Evolutionary conservation across 2,113 vertebrate species (phyloP).

Genomic region (Poeciliopsis turrubarensis): DNA sequence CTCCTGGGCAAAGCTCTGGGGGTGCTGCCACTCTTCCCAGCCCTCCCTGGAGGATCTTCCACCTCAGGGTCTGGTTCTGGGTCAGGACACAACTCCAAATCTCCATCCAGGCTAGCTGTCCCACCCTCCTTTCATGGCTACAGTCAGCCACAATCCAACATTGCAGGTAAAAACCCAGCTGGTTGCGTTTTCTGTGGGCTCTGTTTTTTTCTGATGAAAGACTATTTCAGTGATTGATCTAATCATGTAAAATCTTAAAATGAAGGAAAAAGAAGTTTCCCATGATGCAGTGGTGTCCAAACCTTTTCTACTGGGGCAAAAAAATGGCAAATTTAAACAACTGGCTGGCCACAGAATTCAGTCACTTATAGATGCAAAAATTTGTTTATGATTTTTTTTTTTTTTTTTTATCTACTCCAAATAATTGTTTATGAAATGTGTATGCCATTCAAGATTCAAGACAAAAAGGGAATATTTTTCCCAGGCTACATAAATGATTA

Average conservation of each 20-base stretch:
- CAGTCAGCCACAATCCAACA: conserved; percentile 2
- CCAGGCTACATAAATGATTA: too few relatives aligned
- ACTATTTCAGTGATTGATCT: too few relatives aligned
- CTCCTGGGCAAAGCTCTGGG: conserved; percentile 84
- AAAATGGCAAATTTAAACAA: too few relatives aligned
- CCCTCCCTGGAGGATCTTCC: conserved; percentile 47
- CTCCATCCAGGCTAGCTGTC: conserved; percentile 50
- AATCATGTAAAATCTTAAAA: too few relatives aligned
- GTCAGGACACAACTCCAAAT: conserved; percentile 40
- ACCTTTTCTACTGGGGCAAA: too few relatives aligned
- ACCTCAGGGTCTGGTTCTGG: conserved; percentile 41
- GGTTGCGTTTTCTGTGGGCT: neutral
- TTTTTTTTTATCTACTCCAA: neutral
- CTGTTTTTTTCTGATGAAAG: neutral
- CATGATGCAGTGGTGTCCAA: too few relatives aligned
- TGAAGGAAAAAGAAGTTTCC: too few relatives aligned
- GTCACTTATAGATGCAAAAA: too few relatives aligned
- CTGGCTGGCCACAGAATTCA: too few relatives aligned
- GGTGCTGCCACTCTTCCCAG: conserved; percentile 72
- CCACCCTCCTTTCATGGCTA: conserved; percentile 34
- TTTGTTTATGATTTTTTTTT: neutral
- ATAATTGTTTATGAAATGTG: too few relatives aligned
- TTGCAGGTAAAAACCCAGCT: conserved; percentile 38
- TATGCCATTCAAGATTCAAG: too few relatives aligned
- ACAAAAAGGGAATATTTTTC: too few relatives aligned